Conservation (phyloP, 2,113 vertebrate species). For the Thryonomys swinderianus region DNA sequence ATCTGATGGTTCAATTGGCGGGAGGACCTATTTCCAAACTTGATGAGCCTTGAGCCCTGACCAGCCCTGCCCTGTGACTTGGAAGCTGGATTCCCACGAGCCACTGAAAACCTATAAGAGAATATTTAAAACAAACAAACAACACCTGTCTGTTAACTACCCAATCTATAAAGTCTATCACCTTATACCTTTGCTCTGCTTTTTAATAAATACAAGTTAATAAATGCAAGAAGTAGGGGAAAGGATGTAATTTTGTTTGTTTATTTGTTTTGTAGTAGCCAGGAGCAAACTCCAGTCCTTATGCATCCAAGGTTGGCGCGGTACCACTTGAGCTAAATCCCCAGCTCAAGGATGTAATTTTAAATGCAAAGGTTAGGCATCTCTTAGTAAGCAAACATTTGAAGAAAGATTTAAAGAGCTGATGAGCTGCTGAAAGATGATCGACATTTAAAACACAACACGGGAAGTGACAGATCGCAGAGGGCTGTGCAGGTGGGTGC, state of each 20-base stretch:
- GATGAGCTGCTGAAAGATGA: neutral
- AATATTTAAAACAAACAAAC: accelerated
- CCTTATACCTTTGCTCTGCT: neutral
- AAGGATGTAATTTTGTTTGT: too few relatives aligned
- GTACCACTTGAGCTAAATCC: too few relatives aligned
- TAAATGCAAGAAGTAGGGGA: neutral
- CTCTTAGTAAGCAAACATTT: neutral
- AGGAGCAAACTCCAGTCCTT: too few relatives aligned
- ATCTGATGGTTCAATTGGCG: neutral
- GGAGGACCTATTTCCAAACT: neutral
- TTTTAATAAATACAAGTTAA: neutral
- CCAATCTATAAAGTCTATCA: neutral
- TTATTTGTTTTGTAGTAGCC: too few relatives aligned
- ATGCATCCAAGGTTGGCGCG: too few relatives aligned
- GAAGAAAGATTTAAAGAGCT: neutral
- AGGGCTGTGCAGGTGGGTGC: neutral
- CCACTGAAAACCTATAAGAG: neutral
- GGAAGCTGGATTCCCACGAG: neutral
- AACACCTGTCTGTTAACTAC: neutral
- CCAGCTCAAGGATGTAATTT: too few relatives aligned
- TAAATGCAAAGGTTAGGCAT: neutral
- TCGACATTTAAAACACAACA: neutral
- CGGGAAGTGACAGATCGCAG: neutral
- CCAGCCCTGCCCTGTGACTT: neutral
- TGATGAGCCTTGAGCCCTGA: neutral